These are phyloP conservation scores for Formicarius rufipectus DNA, from an alignment of 2,113 vertebrate genomes.

Conservation along the genomic window DNA sequence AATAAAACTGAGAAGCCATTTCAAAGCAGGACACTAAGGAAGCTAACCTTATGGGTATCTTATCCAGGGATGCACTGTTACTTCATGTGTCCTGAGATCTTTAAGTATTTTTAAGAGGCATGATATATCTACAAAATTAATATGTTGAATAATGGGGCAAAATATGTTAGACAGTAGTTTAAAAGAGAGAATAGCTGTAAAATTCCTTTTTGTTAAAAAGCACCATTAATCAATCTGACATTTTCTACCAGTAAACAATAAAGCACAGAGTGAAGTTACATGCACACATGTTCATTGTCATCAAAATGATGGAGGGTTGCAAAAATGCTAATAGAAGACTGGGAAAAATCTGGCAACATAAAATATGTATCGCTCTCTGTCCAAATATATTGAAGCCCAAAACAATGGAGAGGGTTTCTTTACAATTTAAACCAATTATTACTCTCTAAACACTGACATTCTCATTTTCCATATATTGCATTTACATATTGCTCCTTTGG, in stretches of 20 bases:
- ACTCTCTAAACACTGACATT: not conserved
- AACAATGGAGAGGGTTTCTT: not conserved
- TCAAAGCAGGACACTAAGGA: not conserved
- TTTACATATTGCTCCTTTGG: not conserved
- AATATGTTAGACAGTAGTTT: not conserved
- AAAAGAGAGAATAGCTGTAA: not conserved
- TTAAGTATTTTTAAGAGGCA: not conserved
- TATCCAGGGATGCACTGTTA: not conserved
- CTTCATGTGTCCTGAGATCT: not conserved
- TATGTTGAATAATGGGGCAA: not conserved
- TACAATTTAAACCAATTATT: not conserved
- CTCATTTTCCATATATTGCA: not conserved
- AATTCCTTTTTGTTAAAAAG: not conserved
- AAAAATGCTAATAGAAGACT: not conserved
- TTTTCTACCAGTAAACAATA: not conserved
- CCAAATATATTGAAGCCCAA: not conserved
- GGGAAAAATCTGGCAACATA: not conserved
- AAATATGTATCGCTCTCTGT: not conserved
- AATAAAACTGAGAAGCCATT: not conserved
- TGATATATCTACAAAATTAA: not conserved
- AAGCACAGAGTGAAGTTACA: not conserved
- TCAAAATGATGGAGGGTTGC: not conserved
- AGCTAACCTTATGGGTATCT: not conserved
- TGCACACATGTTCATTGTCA: not conserved
- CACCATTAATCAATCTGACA: not conserved